These are phyloP conservation scores for Anguilla obscura DNA, from an alignment of 2,797 vertebrate genomes.

Conservation along the genomic window DNA sequence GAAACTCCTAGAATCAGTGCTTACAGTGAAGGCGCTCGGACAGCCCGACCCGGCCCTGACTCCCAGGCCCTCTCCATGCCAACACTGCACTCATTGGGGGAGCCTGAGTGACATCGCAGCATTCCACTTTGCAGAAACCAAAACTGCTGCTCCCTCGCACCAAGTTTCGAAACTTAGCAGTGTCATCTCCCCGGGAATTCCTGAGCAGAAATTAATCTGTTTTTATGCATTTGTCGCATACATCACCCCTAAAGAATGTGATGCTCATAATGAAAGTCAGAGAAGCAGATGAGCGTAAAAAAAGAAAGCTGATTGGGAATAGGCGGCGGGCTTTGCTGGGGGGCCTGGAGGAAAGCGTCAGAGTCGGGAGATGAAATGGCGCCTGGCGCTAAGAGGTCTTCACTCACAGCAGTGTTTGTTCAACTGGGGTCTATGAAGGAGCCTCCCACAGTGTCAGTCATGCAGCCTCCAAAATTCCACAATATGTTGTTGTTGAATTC, in stretches of 20 bases:
- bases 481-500: conserved; percentile 25
- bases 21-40: conserved; percentile 16
- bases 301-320: neutral
- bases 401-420: conserved; percentile 22
- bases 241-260: conserved; percentile 34
- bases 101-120: conserved; percentile 11
- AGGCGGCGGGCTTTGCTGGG: neutral
- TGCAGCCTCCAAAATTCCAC: conserved; percentile 6
- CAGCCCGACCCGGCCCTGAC: neutral
- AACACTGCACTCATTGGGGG: neutral
- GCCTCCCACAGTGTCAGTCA: conserved; percentile 17
- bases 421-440: neutral
- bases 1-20: neutral
- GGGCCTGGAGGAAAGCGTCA: neutral
- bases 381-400: neutral
- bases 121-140: conserved; percentile 23
- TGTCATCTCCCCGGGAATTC: conserved; percentile 4
- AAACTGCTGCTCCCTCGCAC: conserved; percentile 14
- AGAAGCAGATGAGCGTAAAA: neutral
- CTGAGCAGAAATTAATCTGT: conserved; percentile 12
- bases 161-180: conserved; percentile 15
- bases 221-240: conserved; percentile 21
- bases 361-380: neutral
- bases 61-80: conserved; percentile 4
- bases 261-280: conserved; percentile 21